Evolutionary conservation across 2,888 invertebrate genomes (phyloP), one percentile per base, ranked within the genome.

Genomic region (Dusona sp.): DNA sequence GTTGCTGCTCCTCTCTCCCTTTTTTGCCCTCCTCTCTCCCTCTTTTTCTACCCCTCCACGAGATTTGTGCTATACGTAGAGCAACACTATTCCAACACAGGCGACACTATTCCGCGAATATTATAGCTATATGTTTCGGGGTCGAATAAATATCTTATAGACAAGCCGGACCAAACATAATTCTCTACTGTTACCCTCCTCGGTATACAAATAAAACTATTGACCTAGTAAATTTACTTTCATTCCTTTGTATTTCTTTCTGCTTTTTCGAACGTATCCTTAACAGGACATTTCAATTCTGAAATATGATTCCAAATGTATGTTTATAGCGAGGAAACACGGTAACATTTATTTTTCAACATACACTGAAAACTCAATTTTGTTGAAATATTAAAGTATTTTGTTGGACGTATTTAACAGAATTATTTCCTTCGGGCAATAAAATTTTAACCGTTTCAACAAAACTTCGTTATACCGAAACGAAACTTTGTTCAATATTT

Each of bases 91-190:
- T n/a, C n/a, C n/a, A 51, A 72, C 73, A 42, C 73, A 65, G 51
- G 72, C 65, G 51, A 73, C 65, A 33, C 42, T 54, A 57, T 45
- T 72, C 73, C 67, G 65, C 73, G 83, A 73, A 74, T 75, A 61
- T 42, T 67, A 54, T 74, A 79, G 61, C 25, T 61, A 29, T 61
- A 61, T 29, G 61, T 61, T 70, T 73, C 70, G 70, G 61, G 42
- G 36, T 67, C 22, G 22, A 36, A 67, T 38, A 38, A 67, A 38
- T 67, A 22, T 38, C 36, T 67, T 67, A 67, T 67, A 22, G 22
- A 19, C 42, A 42, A n/a, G 38, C 22, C 36, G 36, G 42, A 11
- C 36, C 67, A 67, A 67, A 22, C 42, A 11, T 67, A 38, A 67
- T 38, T 38, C 42, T 67, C 67, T n/a, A 67, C 57, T 57, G 2